phyloP scores from a whole-genome alignment of 2,888 invertebrate genomes.

The Mythimna impura region DNA sequence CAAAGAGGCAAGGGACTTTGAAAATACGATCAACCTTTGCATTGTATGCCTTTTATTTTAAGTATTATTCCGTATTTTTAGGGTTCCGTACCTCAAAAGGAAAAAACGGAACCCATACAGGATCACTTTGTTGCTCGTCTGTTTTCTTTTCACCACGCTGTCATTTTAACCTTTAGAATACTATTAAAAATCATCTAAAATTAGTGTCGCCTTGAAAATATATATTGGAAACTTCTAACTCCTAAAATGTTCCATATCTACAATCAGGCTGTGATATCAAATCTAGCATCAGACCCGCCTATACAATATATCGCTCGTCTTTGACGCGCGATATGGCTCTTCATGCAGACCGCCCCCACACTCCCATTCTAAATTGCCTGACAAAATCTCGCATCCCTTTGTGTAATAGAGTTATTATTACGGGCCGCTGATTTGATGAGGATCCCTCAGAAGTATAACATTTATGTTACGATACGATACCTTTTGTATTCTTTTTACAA shows the following conservation, averaged over 20 bases:
- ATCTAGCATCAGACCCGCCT: slow-evolving; percentile 54
- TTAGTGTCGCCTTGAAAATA: not conserved
- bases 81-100: no score
- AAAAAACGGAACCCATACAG: no score
- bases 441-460: slow-evolving; percentile 66
- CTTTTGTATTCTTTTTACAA: slow-evolving; percentile 22
- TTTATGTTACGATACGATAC: slow-evolving; percentile 51
- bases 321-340: slow-evolving; percentile 69
- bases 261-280: slow-evolving; percentile 19
- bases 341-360: slow-evolving; percentile 75
- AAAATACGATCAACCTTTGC: slow-evolving; percentile 61
- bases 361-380: slow-evolving; percentile 81
- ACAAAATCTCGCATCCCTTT: slow-evolving; percentile 84
- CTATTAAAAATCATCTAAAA: not conserved
- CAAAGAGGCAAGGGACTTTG: slow-evolving; percentile 70
- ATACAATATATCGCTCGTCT: slow-evolving; percentile 67
- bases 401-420: slow-evolving; percentile 85
- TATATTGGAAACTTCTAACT: not conserved
- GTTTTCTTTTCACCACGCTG: not conserved
- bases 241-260: slow-evolving; percentile 9
- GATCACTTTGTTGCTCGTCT: no score
- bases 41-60: slow-evolving; percentile 47
- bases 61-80: slow-evolving; percentile 3
- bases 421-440: slow-evolving; percentile 84
- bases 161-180: not conserved